Conservation (phyloP, 2,888 invertebrate species). For the Dastarcus helophoroides region DNA sequence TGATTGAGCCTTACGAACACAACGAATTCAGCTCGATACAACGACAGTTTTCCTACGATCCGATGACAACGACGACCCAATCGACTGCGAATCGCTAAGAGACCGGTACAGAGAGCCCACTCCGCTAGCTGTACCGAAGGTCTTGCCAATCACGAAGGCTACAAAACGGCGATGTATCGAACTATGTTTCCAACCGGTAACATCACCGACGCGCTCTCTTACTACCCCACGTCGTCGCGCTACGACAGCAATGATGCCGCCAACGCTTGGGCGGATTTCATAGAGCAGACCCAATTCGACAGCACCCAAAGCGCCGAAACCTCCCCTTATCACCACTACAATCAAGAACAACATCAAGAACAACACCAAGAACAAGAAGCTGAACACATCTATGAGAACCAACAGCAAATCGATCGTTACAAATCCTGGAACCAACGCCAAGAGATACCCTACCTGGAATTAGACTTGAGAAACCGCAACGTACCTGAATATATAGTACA, state of each 20-base stretch:
- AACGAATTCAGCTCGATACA: too few species aligned
- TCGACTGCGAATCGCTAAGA: conserved; percentile 21
- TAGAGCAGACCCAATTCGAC: too few species aligned
- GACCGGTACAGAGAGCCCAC: conserved; percentile 47
- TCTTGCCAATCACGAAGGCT: conserved; percentile 50
- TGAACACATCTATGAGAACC: conserved; percentile 29
- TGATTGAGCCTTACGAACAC: conserved; percentile 49
- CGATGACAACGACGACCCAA: conserved; percentile 32
- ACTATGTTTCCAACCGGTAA: conserved; percentile 59
- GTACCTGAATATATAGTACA: conserved; percentile 38
- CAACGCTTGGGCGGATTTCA: too few species aligned
- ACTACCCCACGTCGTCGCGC: conserved; percentile 63
- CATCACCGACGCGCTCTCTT: conserved; percentile 69
- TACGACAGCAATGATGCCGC: too few species aligned
- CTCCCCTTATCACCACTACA: conserved; percentile 26
- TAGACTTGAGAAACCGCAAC: conserved; percentile 42
- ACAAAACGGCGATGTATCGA: conserved; percentile 52
- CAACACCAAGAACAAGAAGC: conserved; percentile 28
- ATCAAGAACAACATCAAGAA: conserved; percentile 12
- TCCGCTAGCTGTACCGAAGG: conserved; percentile 43
- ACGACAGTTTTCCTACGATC: too few species aligned
- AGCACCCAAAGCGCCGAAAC: too few species aligned
- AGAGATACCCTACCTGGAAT: conserved; percentile 36
- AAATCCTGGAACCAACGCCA: conserved; percentile 33
- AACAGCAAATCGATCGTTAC: conserved; percentile 27